Conservation (phyloP, 2,113 vertebrate species). For the Gymnorhina tibicen region DNA sequence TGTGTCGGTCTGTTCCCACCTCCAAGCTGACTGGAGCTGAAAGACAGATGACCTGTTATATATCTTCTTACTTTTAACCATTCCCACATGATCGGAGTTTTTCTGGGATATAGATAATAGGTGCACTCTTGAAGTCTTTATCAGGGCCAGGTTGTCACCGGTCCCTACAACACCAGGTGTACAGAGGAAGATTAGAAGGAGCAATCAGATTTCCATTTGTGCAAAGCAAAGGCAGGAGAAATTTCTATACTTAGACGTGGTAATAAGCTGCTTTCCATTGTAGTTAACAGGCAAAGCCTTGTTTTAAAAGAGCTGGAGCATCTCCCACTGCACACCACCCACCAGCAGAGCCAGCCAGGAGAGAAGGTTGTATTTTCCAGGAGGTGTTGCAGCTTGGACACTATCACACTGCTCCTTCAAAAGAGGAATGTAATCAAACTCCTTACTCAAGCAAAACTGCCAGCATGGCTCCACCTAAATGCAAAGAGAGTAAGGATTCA, state of each 20-base stretch:
- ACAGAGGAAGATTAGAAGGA: neutral
- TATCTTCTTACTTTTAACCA: constrained; percentile 38
- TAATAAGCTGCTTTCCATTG: neutral
- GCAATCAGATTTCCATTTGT: neutral
- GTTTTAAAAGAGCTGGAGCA: neutral
- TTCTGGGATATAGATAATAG: neutral
- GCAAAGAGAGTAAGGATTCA: neutral
- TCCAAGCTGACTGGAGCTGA: neutral
- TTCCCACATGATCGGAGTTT: neutral
- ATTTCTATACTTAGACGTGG: neutral
- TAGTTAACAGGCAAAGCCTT: neutral
- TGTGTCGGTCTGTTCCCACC: constrained; percentile 24
- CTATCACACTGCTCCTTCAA: neutral
- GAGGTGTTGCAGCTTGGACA: neutral
- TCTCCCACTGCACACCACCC: neutral
- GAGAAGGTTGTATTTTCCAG: neutral
- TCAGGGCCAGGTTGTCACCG: neutral
- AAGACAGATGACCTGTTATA: constrained; percentile 34
- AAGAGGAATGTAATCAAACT: neutral
- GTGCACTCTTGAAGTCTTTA: constrained; percentile 36
- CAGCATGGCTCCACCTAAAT: neutral
- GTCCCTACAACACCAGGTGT: neutral
- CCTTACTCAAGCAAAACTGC: neutral
- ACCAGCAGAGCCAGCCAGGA: neutral
- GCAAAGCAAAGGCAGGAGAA: neutral